A percentile compares a stretch with the other conserved stretches of the same genome.
Conservation (phyloP, 2,888 invertebrate genomes). For the Drosophila cyrtoloma region DNA sequence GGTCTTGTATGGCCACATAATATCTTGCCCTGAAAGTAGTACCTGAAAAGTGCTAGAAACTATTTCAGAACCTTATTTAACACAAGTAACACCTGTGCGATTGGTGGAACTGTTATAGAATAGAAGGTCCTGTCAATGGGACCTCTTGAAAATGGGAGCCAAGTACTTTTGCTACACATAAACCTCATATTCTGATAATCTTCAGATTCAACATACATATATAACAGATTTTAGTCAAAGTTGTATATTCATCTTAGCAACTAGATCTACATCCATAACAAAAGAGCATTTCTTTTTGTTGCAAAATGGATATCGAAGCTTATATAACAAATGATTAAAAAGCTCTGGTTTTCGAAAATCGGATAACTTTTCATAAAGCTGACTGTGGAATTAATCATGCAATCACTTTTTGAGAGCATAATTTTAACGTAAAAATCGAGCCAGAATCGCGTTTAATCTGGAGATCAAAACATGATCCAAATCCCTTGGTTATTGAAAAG, state of each 20-base stretch:
- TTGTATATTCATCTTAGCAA: not conserved
- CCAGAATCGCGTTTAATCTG: not conserved
- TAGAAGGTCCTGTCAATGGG: not conserved
- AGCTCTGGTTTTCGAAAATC: not conserved
- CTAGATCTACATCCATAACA: no score
- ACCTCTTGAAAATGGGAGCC: not conserved
- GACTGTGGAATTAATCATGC: not conserved
- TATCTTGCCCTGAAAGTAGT: not conserved
- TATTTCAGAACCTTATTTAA: not conserved
- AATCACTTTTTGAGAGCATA: not conserved
- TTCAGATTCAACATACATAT: not conserved
- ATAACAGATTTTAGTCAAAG: not conserved
- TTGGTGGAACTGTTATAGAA: not conserved
- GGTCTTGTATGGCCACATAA: not conserved
- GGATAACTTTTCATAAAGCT: not conserved
- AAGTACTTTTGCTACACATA: not conserved
- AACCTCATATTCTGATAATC: not conserved
- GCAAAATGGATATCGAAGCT: conserved; percentile 14
- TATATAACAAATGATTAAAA: not conserved
- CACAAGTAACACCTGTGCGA: not conserved
- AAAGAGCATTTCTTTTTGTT: not conserved
- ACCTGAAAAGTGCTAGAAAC: not conserved
- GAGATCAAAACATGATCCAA: no score
- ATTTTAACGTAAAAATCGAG: not conserved
- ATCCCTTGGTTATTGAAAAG: not conserved